Percentiles rank a stretch among this genome's conserved stretches.
These are phyloP conservation scores for Osmerus eperlanus DNA, from an alignment of 2,113 vertebrate species.

Conservation along the genomic window DNA sequence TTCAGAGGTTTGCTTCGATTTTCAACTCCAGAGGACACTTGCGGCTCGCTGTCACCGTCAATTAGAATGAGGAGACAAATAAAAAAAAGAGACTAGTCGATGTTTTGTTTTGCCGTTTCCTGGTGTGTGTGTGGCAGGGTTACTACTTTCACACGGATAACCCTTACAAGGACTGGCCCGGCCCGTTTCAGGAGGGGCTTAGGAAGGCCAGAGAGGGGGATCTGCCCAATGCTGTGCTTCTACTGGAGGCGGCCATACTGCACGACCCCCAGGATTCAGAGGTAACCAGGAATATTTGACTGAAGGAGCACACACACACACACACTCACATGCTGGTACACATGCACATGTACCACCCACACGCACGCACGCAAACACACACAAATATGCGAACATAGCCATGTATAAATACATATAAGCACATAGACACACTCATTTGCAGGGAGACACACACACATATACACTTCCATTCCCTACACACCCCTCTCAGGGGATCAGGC, in stretches of 20 bases:
- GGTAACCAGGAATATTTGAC: constrained; percentile 67
- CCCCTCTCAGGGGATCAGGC: too few species aligned
- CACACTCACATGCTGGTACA: constrained; percentile 14
- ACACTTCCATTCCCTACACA: neutral
- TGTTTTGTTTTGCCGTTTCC: constrained; percentile 25
- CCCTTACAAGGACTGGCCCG: constrained; percentile 94
- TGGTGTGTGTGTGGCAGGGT: constrained; percentile 72
- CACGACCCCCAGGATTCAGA: constrained; percentile 96
- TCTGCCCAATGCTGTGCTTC: constrained; percentile 88
- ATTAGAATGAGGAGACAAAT: neutral
- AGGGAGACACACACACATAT: neutral
- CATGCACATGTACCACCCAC: neutral
- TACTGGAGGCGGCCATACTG: constrained; percentile 91
- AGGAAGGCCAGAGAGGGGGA: constrained; percentile 92
- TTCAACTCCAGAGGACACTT: constrained; percentile 15
- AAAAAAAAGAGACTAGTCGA: constrained; percentile 38
- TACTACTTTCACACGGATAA: constrained; percentile 99
- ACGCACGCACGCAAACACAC: neutral
- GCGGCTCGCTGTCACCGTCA: too few species aligned
- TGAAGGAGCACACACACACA: constrained; percentile 7
- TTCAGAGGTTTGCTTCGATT: constrained; percentile 39
- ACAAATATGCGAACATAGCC: neutral
- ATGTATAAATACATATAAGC: neutral
- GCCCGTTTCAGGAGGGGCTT: constrained; percentile 91
- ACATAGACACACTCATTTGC: too few species aligned